Percentiles rank a stretch among this genome's conserved stretches.
Conservation (phyloP, 2,888 invertebrate genomes). For the Drosophila testacea region DNA sequence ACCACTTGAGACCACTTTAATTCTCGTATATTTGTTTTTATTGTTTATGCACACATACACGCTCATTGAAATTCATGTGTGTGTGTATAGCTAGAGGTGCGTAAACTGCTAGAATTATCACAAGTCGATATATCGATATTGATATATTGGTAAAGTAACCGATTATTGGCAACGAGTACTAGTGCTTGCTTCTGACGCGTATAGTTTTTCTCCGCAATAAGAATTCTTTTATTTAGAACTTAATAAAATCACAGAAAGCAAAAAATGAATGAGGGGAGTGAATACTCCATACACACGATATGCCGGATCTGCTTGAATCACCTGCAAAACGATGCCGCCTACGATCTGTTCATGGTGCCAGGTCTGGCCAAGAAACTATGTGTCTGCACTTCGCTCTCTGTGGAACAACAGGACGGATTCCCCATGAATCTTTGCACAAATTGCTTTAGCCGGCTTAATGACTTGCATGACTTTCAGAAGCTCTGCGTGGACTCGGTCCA, state of each 20-base stretch:
- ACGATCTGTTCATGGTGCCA: slow-evolving; percentile 76
- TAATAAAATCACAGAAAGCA: slow-evolving; percentile 19
- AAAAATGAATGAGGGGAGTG: slow-evolving; percentile 60
- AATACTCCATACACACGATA: slow-evolving; percentile 71
- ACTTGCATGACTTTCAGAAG: slow-evolving; percentile 81
- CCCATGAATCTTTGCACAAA: slow-evolving; percentile 77
- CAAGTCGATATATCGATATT: slow-evolving; percentile 25
- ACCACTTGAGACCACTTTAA: not conserved
- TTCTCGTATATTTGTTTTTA: not conserved
- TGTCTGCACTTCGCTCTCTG: slow-evolving; percentile 78
- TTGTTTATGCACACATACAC: not conserved
- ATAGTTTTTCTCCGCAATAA: slow-evolving; percentile 28
- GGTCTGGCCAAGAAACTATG: slow-evolving; percentile 80
- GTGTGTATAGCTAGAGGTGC: slow-evolving; percentile 3
- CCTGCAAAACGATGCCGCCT: slow-evolving; percentile 61
- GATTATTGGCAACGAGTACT: slow-evolving; percentile 5
- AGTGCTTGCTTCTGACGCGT: slow-evolving; percentile 40
- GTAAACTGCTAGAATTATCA: not conserved
- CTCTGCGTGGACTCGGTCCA: slow-evolving; percentile 79
- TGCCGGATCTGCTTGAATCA: slow-evolving; percentile 82
- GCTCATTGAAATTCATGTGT: not conserved
- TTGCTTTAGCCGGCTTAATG: slow-evolving; percentile 78
- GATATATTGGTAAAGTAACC: slow-evolving; percentile 24
- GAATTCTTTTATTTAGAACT: slow-evolving; percentile 19
- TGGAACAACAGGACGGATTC: slow-evolving; percentile 81